A percentile compares a stretch with the other conserved stretches of the same genome.
Conservation (phyloP, 37 sponge, comb jelly and placozoan genomes). For the Petrosia ficiformis region DNA sequence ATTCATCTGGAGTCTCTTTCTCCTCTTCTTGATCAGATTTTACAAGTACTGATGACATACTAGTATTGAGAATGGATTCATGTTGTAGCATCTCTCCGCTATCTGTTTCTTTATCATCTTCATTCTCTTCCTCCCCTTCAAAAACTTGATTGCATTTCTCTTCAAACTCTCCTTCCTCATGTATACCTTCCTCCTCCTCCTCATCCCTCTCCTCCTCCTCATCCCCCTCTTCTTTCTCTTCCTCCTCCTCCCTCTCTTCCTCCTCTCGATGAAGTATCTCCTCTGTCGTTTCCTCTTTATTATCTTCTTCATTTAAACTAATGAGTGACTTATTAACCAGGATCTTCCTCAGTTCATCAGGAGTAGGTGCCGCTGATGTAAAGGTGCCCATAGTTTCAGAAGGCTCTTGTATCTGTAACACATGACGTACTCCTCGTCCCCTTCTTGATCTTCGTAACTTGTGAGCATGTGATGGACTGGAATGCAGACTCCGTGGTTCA, state of each 20-base stretch:
- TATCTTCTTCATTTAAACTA: not conserved
- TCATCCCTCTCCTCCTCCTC: too few relatives aligned
- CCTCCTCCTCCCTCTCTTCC: not conserved
- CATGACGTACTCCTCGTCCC: not conserved
- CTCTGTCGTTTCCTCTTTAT: not conserved
- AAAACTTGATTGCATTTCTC: too few relatives aligned
- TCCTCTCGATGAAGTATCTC: not conserved
- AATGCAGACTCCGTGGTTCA: conserved; percentile 18
- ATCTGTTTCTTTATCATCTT: too few relatives aligned
- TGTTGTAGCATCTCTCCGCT: too few relatives aligned
- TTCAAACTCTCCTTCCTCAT: not conserved
- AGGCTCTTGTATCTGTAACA: not conserved
- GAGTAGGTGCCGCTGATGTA: conserved; percentile 36
- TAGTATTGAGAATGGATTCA: too few relatives aligned
- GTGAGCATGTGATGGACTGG: not conserved
- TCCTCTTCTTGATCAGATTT: too few relatives aligned
- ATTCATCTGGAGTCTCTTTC: too few relatives aligned
- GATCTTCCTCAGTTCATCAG: conserved; percentile 13
- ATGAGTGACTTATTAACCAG: conserved; percentile 13
- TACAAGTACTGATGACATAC: too few relatives aligned
- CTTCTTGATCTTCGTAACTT: not conserved
- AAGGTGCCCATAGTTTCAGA: conserved; percentile 31
- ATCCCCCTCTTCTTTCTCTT: too few relatives aligned
- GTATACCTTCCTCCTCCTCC: too few relatives aligned
- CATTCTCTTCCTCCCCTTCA: too few relatives aligned